phyloP scores from a whole-genome alignment of 2,797 vertebrate species.

The Cyprinella venusta region DNA sequence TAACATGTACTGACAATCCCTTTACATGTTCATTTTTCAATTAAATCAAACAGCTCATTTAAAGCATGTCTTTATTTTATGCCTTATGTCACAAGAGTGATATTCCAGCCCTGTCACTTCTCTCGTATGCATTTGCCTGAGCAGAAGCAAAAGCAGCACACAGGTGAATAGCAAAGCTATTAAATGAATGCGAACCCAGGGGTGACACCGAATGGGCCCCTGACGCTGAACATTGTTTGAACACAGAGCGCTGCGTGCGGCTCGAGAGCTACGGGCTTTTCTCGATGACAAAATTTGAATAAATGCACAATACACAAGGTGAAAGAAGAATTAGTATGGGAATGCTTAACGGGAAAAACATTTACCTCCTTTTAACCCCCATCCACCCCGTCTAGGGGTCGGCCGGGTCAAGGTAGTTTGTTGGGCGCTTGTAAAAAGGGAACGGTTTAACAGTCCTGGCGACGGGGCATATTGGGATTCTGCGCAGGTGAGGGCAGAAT shows the following conservation, averaged over 20 bases:
- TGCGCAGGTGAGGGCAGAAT: conserved; percentile 73
- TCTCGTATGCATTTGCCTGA: conserved; percentile 9
- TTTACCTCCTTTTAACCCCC: conserved; percentile 7
- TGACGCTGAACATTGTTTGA: conserved; percentile 32
- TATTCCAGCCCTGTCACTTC: conserved; percentile 2
- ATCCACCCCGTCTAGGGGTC: conserved; percentile 34
- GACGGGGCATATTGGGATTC: conserved; percentile 76
- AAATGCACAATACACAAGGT: neutral
- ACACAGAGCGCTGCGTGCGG: neutral
- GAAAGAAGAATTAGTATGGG: conserved; percentile 1
- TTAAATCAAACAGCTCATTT: neutral
- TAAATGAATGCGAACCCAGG: conserved; percentile 32
- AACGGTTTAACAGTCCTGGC: conserved; percentile 61
- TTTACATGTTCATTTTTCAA: neutral
- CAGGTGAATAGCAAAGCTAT: conserved; percentile 36
- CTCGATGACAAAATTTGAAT: conserved; percentile 9
- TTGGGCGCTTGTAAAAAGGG: conserved; percentile 24
- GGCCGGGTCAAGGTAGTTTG: conserved; percentile 45
- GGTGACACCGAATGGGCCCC: conserved; percentile 20
- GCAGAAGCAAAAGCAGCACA: neutral
- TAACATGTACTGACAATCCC: neutral
- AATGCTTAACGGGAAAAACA: conserved; percentile 10
- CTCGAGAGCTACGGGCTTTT: neutral
- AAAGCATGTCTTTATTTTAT: neutral
- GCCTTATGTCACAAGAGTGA: neutral